phyloP scores from a whole-genome alignment of 2,797 vertebrate species.

The Microctenopoma lineatum region DNA sequence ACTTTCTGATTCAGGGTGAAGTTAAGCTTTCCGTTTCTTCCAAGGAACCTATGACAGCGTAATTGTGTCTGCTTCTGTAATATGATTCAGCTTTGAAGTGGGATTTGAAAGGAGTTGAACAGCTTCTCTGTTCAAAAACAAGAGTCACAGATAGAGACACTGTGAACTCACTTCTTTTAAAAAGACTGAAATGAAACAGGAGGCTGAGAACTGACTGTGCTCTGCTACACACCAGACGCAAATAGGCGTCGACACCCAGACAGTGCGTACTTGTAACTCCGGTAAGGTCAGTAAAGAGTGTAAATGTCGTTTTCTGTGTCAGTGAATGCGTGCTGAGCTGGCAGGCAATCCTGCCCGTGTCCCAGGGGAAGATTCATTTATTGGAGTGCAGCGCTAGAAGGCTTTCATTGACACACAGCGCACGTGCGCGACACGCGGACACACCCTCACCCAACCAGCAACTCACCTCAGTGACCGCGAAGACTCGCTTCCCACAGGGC shows the following conservation, averaged over 20 bases:
- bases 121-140: constrained; percentile 49
- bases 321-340: constrained; percentile 39
- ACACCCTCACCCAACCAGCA: constrained; percentile 14
- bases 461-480: constrained; percentile 92
- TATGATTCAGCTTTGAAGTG: constrained; percentile 64
- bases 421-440: constrained; percentile 57
- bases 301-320: constrained; percentile 38
- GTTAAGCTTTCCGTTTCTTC: constrained; percentile 45
- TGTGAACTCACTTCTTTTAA: constrained; percentile 31
- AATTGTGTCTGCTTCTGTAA: constrained; percentile 56
- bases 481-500: constrained; percentile 94
- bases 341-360: constrained; percentile 55
- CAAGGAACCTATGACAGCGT: constrained; percentile 48
- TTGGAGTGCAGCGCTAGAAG: constrained; percentile 53
- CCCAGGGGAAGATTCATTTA: constrained; percentile 68
- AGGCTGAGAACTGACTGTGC: constrained; percentile 23
- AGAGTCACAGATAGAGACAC: constrained; percentile 43
- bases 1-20: constrained; percentile 47
- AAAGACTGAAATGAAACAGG: constrained; percentile 22
- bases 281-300: constrained; percentile 47
- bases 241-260: constrained; percentile 55
- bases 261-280: constrained; percentile 48
- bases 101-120: constrained; percentile 58
- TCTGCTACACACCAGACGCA: constrained; percentile 29
- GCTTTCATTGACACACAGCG: constrained; percentile 54